phyloP scores from a whole-genome alignment of 2,113 vertebrate genomes.

The Phyllostomus hastatus region DNA sequence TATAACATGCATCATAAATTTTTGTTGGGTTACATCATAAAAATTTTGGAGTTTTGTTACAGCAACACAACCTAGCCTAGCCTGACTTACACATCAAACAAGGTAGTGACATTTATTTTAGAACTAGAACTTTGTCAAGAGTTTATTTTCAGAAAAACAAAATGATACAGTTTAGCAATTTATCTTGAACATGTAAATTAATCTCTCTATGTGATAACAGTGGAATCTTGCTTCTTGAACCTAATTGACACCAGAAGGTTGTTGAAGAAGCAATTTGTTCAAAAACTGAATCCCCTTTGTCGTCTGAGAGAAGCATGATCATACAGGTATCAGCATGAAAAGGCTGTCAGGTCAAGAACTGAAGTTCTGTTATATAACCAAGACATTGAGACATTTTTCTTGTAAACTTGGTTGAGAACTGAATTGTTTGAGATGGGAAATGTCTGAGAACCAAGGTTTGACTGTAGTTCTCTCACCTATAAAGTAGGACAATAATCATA shows the following conservation, averaged over 20 bases:
- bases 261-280: not conserved
- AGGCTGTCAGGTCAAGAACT: not conserved
- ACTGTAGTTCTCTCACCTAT: not conserved
- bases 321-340: not conserved
- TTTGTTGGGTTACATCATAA: not conserved
- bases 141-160: constrained; percentile 21
- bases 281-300: not conserved
- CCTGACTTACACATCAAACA: not conserved
- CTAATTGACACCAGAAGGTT: not conserved
- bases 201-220: not conserved
- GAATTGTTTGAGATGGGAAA: not conserved
- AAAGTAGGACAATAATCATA: not conserved
- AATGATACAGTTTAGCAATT: not conserved
- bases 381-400: not conserved
- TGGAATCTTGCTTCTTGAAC: not conserved
- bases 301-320: not conserved
- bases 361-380: not conserved
- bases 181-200: not conserved
- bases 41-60: not conserved
- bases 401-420: not conserved
- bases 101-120: not conserved
- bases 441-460: not conserved
- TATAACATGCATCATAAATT: not conserved
- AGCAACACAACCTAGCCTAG: not conserved
- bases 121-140: not conserved